Evolutionary conservation across 2,113 vertebrate genomes (phyloP), one percentile per base, ranked within the genome.

Genomic region (Phyllostomus hastatus): DNA sequence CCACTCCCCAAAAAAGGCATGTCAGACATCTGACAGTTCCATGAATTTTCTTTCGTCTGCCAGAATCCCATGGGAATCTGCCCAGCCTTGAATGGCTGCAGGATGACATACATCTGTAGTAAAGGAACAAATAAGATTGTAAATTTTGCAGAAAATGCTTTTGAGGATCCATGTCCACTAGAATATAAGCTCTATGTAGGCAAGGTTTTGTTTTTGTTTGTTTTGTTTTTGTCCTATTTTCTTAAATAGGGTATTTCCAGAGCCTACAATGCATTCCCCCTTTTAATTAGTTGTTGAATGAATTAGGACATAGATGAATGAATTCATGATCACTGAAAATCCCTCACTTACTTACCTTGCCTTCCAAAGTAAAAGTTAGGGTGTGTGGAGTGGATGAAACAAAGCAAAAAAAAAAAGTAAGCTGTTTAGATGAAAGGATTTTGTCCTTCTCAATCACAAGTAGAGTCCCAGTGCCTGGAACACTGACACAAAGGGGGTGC

Each of bases 401-500:
- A 67, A 76, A 33, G 38, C 2, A 28, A 12, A 14, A 61, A n/a
- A n/a, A n/a, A 41, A 86, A 81, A 48, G 12, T 8, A 31, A 57
- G 15, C 20, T 89, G 54, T 59, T 4, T 75, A 48, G 52, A 1
- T 41, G 66, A 67, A 76, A 10, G 7, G 12, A 22, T 95, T 76
- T 57, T 90, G 2, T 48, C 5, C 5, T 90, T 67, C 8, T 70
- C 17, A 33, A 52, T 85, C 64, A 92, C 11, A 43, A 2, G 4
- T 59, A 2, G 8, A 43, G 66, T 5, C 9, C 17, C 22, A 54
- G 41, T 46, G 31, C 2, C 22, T 48, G 19, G 46, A 57, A n/a
- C 20, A 70, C 2, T 26, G 12, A 20, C 4, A 10, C 3, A 76
- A 76, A 93, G 1, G 8, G 0, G 10, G 0, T 64, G 10, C 10